Evolutionary conservation across 2,797 vertebrate genomes (phyloP).

Genomic region (Acridotheres tristis): DNA sequence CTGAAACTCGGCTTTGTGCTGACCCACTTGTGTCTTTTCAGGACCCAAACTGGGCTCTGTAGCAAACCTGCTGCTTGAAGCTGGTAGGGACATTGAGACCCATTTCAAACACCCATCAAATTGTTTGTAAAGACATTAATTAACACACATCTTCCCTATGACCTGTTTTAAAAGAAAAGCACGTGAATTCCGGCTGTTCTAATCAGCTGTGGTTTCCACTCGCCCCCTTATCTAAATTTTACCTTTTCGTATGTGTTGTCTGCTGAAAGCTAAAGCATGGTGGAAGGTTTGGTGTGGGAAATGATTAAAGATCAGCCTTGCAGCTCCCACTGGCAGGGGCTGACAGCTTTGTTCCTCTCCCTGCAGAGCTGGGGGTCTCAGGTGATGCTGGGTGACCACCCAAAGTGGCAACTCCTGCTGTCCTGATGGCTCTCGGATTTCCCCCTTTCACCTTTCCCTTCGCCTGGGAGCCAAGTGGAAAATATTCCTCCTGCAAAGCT

Average conservation of each 20-base stretch:
- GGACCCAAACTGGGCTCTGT: neutral
- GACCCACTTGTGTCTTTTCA: too few relatives aligned
- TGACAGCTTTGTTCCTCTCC: neutral
- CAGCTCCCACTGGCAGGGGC: rapidly evolving
- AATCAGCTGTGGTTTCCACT: neutral
- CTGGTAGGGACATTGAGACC: too few relatives aligned
- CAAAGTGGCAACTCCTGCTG: neutral
- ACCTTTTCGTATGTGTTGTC: neutral
- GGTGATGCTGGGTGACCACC: neutral
- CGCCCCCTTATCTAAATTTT: neutral
- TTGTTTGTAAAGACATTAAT: neutral
- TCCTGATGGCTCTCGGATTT: rapidly evolving
- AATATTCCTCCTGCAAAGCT: neutral
- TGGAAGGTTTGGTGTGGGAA: neutral
- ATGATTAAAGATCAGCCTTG: neutral
- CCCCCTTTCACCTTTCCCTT: neutral
- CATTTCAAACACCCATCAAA: neutral
- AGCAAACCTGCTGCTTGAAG: neutral
- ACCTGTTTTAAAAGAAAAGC: neutral
- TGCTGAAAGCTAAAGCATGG: neutral
- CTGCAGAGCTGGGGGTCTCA: neutral
- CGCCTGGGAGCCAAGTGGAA: neutral
- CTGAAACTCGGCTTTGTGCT: too few relatives aligned
- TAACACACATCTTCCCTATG: neutral
- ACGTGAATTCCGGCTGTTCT: rapidly evolving